Evolutionary conservation across 2,797 vertebrate genomes (phyloP), one percentile per base, ranked within the genome.

Genomic region (Cheirogaleus major): DNA sequence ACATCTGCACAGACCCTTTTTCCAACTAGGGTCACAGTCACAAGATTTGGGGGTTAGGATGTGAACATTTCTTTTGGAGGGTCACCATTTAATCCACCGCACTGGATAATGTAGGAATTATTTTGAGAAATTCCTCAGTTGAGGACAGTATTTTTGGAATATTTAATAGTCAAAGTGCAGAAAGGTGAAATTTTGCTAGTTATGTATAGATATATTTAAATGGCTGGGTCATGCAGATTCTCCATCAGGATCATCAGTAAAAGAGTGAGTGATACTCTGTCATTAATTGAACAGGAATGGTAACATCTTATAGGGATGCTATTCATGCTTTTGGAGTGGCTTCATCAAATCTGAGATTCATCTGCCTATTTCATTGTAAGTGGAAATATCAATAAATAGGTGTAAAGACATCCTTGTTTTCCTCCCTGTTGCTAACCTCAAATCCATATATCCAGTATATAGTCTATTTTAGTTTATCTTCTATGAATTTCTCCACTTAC

Each of bases 321-420:
- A 5, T 12, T 85, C 45, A 57, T 81, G 32, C 15, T 89, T 95
- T 81, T 82, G 38, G 38, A 45, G 27, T 57, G 27, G 23, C n/a
- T 89, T 89, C n/a, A 57, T 43, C 73, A 92, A 92, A 61, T 25
- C 78, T 81, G 9, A 72, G 52, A 72, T 45, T 25, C 69, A 78
- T 84, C 55, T 93, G 25, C 25, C 17, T 45, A 32, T 85, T 85
- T 91, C 14, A 4, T 82, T 94, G 22, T 30, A 85, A 91, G 94
- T 81, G 14, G 22, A 84, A 35, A 82, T 27, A 32, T 81, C 17
- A 92, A 1, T 92, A 89, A 81, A 73, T 65, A 79, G 17, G 10
- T 55, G 83, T 32, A 73, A 95, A 96, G 65, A 70, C 18, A 87
- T 78, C 14, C 32, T 59, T 50, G 52, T 76, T 92, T 95, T 81